Conservation (phyloP, 2,113 vertebrate species). For the Aplodontia rufa region DNA sequence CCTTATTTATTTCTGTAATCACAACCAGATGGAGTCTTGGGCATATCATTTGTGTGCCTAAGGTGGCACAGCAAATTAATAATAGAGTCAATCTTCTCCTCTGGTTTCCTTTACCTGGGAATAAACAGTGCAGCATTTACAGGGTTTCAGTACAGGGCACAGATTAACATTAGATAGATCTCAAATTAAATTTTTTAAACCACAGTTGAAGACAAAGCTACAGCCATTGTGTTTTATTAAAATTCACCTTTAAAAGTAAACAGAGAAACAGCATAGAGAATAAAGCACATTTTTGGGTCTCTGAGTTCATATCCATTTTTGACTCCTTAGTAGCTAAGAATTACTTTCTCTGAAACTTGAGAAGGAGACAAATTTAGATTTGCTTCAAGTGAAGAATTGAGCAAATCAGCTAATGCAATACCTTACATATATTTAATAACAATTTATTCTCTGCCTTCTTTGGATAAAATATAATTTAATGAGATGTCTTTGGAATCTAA, state of each 20-base stretch:
- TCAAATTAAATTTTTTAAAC: background rate
- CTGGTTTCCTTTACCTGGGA: background rate
- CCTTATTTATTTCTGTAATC: background rate
- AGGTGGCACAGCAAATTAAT: background rate
- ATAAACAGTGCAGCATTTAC: background rate
- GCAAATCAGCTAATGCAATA: background rate
- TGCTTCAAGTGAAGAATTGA: background rate
- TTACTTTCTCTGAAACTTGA: background rate
- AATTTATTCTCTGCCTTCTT: background rate
- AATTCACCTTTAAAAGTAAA: background rate
- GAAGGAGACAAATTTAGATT: background rate
- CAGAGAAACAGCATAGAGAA: background rate
- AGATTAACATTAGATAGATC: background rate
- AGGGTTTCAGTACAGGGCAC: background rate
- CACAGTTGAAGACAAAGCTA: background rate
- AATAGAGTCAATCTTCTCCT: background rate
- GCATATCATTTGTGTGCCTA: background rate
- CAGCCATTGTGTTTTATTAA: background rate
- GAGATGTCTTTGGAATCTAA: background rate
- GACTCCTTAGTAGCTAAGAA: background rate
- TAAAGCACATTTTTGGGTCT: background rate
- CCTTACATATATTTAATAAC: background rate
- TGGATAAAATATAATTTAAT: background rate
- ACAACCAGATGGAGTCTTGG: background rate
- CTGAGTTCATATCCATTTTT: background rate